Evolutionary conservation across 2,797 vertebrate genomes (phyloP), one percentile per base, ranked within the genome.

Genomic region (Poeciliopsis gracilis): DNA sequence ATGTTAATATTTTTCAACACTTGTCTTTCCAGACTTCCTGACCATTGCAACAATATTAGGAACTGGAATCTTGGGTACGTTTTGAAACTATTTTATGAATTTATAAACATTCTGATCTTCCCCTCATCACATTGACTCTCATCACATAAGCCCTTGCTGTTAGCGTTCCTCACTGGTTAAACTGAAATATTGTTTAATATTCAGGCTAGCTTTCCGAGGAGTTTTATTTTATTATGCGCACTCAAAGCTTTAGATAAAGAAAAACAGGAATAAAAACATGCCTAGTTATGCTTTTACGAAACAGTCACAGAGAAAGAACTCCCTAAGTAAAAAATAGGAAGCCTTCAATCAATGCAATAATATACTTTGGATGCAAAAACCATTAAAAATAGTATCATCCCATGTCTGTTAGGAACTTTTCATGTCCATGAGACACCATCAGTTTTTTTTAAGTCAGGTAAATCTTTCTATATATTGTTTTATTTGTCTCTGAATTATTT

Each of bases 11-110:
- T 43, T n/a, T n/a, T 41, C 45, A 67, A 51, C 46, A 23, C 53
- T 82, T 83, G 33, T 91, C 69, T 88, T 63, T 18, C 47, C 86
- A 95, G 94, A 95, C 91, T 95, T 94, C 82, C 76, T 95, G 81
- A 95, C 93, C 51, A 91, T 95, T 82, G 93, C 94, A 78, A 92
- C 94, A 33, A 95, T 95, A 82, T 82, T 95, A 75, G 95, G 94
- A 79, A 95, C 95, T 20, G 94, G 94, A 86, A 94, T 95, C 77
- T 89, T 96, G 72, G 94, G 95, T 94, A 81, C 92, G 95, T 89
- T 69, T 11, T 71, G 36, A 41, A 43, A 13, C 79, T 1, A 63
- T 77, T 30, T 76, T 57, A 81, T 41, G 72, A 15, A 57, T 43
- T 46, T 7, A 41, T 41, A 25, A 38, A 16, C 15, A 67, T 67